phyloP scores from a whole-genome alignment of 2,113 vertebrate genomes.

The Sinocyclocheilus grahami region DNA sequence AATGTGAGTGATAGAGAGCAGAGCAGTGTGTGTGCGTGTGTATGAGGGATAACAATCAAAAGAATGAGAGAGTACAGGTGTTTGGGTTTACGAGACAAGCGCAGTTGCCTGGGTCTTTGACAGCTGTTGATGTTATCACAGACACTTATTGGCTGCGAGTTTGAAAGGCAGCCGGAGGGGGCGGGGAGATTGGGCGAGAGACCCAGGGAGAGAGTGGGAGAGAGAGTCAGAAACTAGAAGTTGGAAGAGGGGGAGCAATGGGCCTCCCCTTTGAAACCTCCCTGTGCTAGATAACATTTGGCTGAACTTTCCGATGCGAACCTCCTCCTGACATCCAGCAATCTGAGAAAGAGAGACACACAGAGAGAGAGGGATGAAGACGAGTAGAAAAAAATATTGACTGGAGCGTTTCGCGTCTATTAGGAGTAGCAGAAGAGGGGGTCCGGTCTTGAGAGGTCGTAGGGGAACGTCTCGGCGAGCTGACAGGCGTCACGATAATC shows the following conservation, averaged over 20 bases:
- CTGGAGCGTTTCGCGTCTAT: constrained; percentile 87
- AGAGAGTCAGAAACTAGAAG: constrained; percentile 47
- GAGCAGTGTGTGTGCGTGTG: constrained; percentile 61
- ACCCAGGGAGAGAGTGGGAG: constrained; percentile 24
- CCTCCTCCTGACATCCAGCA: constrained; percentile 89
- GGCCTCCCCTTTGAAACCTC: constrained; percentile 85
- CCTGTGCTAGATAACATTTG: constrained; percentile 96
- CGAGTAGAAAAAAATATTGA: constrained; percentile 89
- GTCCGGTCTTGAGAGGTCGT: constrained; percentile 58
- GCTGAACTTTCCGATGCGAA: constrained; percentile 97
- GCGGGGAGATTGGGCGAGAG: neutral
- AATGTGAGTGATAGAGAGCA: constrained; percentile 84
- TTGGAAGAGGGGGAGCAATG: constrained; percentile 70
- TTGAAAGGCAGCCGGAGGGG: constrained; percentile 59
- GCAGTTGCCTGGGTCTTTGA: constrained; percentile 85
- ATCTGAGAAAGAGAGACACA: constrained; percentile 74
- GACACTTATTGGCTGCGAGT: constrained; percentile 84
- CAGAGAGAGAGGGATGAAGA: constrained; percentile 74
- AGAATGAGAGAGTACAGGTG: constrained; percentile 96
- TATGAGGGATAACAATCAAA: constrained; percentile 86
- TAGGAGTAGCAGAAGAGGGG: constrained; percentile 83
- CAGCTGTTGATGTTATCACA: constrained; percentile 93
- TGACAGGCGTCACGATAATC: constrained; percentile 92
- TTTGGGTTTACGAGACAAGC: constrained; percentile 92
- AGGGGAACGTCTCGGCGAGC: constrained; percentile 60